Percentiles rank a stretch among this genome's conserved stretches.
Evolutionary conservation across 2,888 invertebrate species (phyloP).

Genomic region (Aporophyla lueneburgensis): DNA sequence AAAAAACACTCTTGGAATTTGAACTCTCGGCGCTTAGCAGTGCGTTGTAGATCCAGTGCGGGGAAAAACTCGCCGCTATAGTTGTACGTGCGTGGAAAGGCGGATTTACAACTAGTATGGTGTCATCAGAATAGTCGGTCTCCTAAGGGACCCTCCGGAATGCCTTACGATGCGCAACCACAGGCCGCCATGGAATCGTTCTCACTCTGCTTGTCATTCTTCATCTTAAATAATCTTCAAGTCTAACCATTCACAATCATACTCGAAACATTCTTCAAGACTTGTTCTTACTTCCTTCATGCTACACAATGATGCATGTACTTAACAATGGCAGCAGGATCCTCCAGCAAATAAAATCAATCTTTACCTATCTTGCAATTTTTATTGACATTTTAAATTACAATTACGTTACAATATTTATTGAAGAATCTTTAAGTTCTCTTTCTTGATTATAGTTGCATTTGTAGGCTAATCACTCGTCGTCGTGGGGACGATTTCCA

Average conservation of each 20-base stretch:
- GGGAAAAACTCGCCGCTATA: too few species aligned
- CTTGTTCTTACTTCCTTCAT: neutral
- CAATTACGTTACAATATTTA: constrained; percentile 46
- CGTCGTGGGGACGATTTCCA: constrained; percentile 49
- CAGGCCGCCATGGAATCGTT: neutral
- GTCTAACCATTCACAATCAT: neutral
- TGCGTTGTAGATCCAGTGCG: too few species aligned
- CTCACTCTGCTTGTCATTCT: neutral
- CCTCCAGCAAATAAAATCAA: constrained; percentile 12
- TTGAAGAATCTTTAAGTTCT: constrained; percentile 9
- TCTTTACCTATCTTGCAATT: constrained; percentile 42
- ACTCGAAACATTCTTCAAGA: neutral
- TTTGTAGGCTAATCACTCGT: constrained; percentile 11
- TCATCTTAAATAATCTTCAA: neutral
- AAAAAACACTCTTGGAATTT: too few species aligned
- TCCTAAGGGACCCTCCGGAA: neutral
- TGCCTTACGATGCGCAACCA: neutral
- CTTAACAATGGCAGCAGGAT: neutral
- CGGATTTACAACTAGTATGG: neutral
- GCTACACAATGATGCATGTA: neutral
- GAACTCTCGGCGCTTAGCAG: too few species aligned
- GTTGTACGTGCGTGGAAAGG: too few species aligned
- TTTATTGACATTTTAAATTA: constrained; percentile 47
- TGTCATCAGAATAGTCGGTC: neutral
- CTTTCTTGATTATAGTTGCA: neutral